Evolutionary conservation across 1,140 invertebrate genomes (phyloP).

Genomic region (Contarinia nasturtii): DNA sequence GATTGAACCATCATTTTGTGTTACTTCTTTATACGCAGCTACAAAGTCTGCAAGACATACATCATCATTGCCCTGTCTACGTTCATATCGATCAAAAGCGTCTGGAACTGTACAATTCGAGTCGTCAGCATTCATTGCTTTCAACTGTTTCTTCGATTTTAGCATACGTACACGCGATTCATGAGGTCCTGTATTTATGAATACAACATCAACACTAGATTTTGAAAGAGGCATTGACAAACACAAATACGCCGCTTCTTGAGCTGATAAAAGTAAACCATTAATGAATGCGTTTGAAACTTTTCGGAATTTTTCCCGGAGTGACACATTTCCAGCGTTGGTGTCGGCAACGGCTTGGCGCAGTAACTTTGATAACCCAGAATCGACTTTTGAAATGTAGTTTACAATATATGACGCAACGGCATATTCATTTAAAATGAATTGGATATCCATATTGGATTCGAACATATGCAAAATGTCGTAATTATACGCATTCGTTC

Average conservation of each 20-base stretch:
- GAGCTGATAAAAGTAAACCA: conserved; percentile 12
- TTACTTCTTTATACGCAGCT: not conserved
- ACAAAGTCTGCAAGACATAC: no score
- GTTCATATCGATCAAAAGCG: not conserved
- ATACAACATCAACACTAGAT: conserved; percentile 6
- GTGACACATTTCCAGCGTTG: not conserved
- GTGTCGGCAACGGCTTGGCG: conserved; percentile 4
- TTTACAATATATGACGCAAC: no score
- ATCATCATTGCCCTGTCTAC: no score
- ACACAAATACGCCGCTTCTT: conserved; percentile 15
- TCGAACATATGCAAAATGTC: conserved; percentile 8
- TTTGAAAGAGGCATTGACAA: conserved; percentile 9
- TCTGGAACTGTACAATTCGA: not conserved
- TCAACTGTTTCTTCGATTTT: not conserved
- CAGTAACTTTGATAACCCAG: conserved; percentile 9
- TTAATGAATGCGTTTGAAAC: conserved; percentile 13
- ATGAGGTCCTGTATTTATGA: conserved; percentile 3
- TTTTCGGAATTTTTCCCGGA: conserved; percentile 7
- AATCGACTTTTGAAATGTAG: no score
- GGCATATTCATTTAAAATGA: conserved; percentile 10
- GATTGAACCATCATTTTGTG: not conserved
- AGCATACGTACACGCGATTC: not conserved
- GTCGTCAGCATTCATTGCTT: not conserved
- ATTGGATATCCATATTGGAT: conserved; percentile 14
- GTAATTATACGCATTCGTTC: conserved; percentile 12